These are phyloP conservation scores for Drosophila pseudotakahashii DNA, from an alignment of 2,888 invertebrate genomes.

Conservation along the genomic window DNA sequence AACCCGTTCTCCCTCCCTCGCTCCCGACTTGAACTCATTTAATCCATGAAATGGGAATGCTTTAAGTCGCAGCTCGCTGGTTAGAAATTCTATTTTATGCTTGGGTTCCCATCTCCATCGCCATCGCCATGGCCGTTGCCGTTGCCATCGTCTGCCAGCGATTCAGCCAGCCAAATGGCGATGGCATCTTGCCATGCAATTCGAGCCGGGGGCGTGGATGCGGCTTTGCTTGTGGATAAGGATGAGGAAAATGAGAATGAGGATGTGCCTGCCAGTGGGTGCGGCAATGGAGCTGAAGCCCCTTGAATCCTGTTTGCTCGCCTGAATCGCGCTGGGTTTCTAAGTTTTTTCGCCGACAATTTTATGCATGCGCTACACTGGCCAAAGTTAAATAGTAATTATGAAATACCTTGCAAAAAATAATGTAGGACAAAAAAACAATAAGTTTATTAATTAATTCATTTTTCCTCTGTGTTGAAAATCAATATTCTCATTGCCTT, in stretches of 20 bases:
- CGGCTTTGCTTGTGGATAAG: conserved; percentile 16
- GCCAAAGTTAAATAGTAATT: conserved; percentile 12
- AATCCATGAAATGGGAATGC: conserved; percentile 60
- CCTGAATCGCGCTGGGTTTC: conserved; percentile 47
- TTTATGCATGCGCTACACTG: conserved; percentile 62
- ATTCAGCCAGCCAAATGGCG: conserved; percentile 54
- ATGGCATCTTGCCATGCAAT: conserved; percentile 76
- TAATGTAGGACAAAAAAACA: too few relatives aligned
- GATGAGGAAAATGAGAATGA: conserved; percentile 10
- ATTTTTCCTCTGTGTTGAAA: too few relatives aligned
- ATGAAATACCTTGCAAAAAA: background rate
- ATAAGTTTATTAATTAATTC: too few relatives aligned
- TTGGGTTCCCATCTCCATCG: conserved; percentile 50
- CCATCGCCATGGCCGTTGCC: conserved; percentile 1
- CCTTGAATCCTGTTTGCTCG: conserved; percentile 46
- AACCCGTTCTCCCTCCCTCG: conserved; percentile 47
- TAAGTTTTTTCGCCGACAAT: conserved; percentile 59
- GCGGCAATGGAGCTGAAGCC: conserved; percentile 33
- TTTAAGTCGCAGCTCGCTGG: conserved; percentile 47
- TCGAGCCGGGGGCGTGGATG: conserved; percentile 56
- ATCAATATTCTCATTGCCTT: too few relatives aligned
- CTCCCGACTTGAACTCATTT: conserved; percentile 49
- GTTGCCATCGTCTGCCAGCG: conserved; percentile 42
- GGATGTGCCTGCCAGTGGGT: conserved; percentile 30
- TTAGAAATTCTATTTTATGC: conserved; percentile 77